A percentile compares a stretch with the other conserved stretches of the same genome.
Conservation (phyloP, 2,797 vertebrate genomes). For the Sciaenops ocellatus region DNA sequence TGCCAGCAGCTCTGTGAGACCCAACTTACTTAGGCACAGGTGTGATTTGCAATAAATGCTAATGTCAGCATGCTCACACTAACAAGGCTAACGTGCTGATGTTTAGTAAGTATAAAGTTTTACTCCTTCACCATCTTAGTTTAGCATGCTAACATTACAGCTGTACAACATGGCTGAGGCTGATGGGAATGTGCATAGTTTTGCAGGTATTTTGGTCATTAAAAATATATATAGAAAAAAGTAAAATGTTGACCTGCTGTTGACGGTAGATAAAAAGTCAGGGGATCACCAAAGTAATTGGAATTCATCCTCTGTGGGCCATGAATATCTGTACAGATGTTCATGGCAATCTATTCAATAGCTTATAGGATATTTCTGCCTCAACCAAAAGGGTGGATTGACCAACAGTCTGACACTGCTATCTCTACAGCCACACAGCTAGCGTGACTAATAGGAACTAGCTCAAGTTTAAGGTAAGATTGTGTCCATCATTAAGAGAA, state of each 20-base stretch:
- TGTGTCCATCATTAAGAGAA: not conserved
- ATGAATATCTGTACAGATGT: not conserved
- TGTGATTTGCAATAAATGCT: conserved; percentile 3
- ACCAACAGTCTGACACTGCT: not conserved
- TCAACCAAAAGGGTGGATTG: not conserved
- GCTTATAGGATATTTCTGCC: not conserved
- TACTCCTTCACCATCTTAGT: not conserved
- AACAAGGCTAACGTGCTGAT: not conserved
- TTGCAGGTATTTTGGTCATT: not conserved
- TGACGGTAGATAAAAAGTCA: not conserved
- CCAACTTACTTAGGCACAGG: not conserved
- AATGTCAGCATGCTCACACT: not conserved
- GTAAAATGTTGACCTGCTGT: not conserved
- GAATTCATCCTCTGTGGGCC: not conserved
- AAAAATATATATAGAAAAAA: not conserved
- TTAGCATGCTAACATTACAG: too few relatives aligned
- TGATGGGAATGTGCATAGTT: not conserved
- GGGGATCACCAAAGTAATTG: not conserved
- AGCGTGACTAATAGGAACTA: not conserved
- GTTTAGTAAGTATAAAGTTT: not conserved
- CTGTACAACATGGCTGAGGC: too few relatives aligned
- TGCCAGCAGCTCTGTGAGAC: not conserved
- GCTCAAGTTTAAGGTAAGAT: not conserved
- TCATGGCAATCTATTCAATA: not conserved
- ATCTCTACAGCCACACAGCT: not conserved